Percentiles rank a stretch among this genome's conserved stretches.
Evolutionary conservation across 2,888 invertebrate species (phyloP).

Genomic region (Aphodius granarius): DNA sequence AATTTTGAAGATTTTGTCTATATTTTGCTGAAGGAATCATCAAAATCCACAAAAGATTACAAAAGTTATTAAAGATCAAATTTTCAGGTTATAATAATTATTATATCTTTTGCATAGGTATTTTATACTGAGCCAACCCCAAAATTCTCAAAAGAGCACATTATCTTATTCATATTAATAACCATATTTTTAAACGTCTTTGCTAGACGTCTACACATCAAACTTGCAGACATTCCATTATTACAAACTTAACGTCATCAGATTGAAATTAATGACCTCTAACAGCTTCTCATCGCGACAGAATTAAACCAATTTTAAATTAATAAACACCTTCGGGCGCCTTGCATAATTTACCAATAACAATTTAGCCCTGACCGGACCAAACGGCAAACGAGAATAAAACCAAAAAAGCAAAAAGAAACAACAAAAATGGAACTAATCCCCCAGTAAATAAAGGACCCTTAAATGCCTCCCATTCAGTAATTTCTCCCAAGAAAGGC

Average conservation of each 20-base stretch:
- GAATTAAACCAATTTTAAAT: background rate
- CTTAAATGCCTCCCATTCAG: slow-evolving; percentile 43
- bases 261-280: background rate
- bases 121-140: no score
- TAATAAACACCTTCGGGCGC: background rate
- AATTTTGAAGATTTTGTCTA: no score
- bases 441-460: slow-evolving; percentile 38
- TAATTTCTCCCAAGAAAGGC: slow-evolving; percentile 47
- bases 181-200: no score
- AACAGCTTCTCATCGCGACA: background rate
- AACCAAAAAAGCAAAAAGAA: background rate
- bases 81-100: no score
- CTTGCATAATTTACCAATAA: background rate
- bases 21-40: no score
- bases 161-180: no score
- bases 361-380: background rate
- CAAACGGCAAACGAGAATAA: background rate
- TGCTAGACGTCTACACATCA: no score
- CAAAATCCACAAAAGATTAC: no score
- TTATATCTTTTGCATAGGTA: no score
- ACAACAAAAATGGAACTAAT: background rate
- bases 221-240: background rate
- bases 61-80: no score
- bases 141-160: no score
- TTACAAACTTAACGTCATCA: background rate